phyloP scores from a whole-genome alignment of 2,797 vertebrate genomes.

The Tokudaia tokunoshimensis region DNA sequence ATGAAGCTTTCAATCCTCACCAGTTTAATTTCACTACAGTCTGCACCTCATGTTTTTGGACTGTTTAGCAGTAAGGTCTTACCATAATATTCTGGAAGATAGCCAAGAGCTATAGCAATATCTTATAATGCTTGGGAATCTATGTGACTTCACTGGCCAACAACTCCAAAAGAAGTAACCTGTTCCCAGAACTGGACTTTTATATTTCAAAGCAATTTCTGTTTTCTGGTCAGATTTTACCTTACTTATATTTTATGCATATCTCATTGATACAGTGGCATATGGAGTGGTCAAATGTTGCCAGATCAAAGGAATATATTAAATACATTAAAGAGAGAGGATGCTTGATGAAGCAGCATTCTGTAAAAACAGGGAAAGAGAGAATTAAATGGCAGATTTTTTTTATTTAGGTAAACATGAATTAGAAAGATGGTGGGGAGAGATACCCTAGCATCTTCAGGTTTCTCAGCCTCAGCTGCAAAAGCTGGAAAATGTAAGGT shows the following conservation, averaged over 20 bases:
- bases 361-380: neutral
- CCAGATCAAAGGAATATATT: neutral
- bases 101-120: neutral
- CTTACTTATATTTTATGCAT: neutral
- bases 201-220: neutral
- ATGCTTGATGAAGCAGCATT: neutral
- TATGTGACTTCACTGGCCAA: neutral
- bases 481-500: neutral
- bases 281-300: neutral
- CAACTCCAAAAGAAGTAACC: neutral
- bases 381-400: neutral
- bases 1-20: neutral
- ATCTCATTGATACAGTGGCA: neutral
- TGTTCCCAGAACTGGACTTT: neutral
- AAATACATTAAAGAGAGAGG: neutral
- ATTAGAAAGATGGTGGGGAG: neutral
- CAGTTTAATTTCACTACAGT: neutral
- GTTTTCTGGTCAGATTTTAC: neutral
- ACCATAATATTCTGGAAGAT: neutral
- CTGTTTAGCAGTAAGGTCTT: neutral
- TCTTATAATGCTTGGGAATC: neutral
- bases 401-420: neutral
- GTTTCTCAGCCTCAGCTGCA: neutral
- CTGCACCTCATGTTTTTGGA: neutral
- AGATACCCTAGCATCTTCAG: neutral